phyloP scores from a whole-genome alignment of 2,888 invertebrate genomes.

The Synanthedon vespiformis region DNA sequence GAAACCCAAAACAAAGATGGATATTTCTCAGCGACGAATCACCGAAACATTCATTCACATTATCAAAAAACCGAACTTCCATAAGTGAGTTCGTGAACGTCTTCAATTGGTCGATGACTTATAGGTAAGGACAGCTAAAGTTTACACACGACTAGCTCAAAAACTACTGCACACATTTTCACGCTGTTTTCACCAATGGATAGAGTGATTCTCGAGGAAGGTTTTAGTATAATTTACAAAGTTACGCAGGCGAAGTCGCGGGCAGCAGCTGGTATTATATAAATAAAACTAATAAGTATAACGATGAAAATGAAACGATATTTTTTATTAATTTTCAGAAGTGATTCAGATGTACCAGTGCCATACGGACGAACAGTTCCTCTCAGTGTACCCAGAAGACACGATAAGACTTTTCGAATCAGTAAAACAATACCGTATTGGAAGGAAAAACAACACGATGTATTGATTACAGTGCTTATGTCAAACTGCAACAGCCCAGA shows the following conservation, averaged over 20 bases:
- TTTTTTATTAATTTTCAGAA: slow-evolving; percentile 47
- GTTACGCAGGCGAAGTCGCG: too few relatives aligned
- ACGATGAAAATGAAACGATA: not conserved
- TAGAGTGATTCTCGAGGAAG: too few relatives aligned
- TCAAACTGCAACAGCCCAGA: slow-evolving; percentile 67
- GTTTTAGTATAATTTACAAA: too few relatives aligned
- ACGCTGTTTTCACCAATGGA: too few relatives aligned
- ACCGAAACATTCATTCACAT: slow-evolving; percentile 69
- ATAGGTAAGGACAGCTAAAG: slow-evolving; percentile 47
- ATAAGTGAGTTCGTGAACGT: slow-evolving; percentile 59
- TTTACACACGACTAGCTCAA: too few relatives aligned
- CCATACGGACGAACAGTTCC: slow-evolving; percentile 73
- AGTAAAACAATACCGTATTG: slow-evolving; percentile 35
- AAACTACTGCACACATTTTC: too few relatives aligned
- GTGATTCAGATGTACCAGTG: slow-evolving; percentile 74
- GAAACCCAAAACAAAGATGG: slow-evolving; percentile 71
- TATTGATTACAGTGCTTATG: slow-evolving; percentile 65
- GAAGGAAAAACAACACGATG: slow-evolving; percentile 51
- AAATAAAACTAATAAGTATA: too few relatives aligned
- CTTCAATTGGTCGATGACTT: slow-evolving; percentile 82
- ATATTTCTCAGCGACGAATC: slow-evolving; percentile 79
- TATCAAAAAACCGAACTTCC: slow-evolving; percentile 23
- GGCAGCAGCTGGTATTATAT: too few relatives aligned
- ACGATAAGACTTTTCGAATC: slow-evolving; percentile 11
- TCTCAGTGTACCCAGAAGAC: slow-evolving; percentile 13